Conservation (phyloP, 2,888 invertebrate species). For the Epistrophella euchroma region DNA sequence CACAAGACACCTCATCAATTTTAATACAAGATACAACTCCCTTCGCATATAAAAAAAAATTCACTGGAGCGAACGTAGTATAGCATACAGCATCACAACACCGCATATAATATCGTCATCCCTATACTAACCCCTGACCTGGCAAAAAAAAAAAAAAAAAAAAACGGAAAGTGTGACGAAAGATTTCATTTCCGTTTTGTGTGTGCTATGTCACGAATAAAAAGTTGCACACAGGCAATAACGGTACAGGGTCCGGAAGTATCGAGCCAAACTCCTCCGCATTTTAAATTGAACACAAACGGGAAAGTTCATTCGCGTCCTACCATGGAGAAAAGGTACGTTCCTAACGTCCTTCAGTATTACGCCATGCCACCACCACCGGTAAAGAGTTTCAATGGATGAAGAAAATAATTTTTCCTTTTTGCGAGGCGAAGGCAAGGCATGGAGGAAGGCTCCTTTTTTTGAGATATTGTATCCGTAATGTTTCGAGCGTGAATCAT, state of each 20-base stretch:
- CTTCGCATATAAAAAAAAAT: slow-evolving; percentile 11
- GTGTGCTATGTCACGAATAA: slow-evolving; percentile 48
- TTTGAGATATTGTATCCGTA: slow-evolving; percentile 48
- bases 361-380: neutral
- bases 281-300: slow-evolving; percentile 36
- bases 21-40: slow-evolving; percentile 27
- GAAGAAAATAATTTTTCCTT: slow-evolving; percentile 29
- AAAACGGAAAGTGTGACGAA: slow-evolving; percentile 31
- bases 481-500: slow-evolving; percentile 49
- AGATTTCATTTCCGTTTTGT: slow-evolving; percentile 63
- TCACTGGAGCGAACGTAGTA: slow-evolving; percentile 24
- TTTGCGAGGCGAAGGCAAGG: neutral
- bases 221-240: slow-evolving; percentile 47
- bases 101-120: slow-evolving; percentile 4
- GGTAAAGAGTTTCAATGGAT: slow-evolving; percentile 34
- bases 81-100: neutral
- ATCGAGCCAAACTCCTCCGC: slow-evolving; percentile 51
- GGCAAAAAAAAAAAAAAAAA: neutral
- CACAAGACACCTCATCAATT: slow-evolving; percentile 72
- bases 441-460: neutral
- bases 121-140: neutral
- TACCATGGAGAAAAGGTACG: slow-evolving; percentile 19
- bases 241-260: slow-evolving; percentile 57
- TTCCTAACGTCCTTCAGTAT: neutral
- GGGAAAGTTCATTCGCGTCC: slow-evolving; percentile 29